Conservation (phyloP, 2,797 vertebrate genomes). For the Hybognathus amarus region DNA sequence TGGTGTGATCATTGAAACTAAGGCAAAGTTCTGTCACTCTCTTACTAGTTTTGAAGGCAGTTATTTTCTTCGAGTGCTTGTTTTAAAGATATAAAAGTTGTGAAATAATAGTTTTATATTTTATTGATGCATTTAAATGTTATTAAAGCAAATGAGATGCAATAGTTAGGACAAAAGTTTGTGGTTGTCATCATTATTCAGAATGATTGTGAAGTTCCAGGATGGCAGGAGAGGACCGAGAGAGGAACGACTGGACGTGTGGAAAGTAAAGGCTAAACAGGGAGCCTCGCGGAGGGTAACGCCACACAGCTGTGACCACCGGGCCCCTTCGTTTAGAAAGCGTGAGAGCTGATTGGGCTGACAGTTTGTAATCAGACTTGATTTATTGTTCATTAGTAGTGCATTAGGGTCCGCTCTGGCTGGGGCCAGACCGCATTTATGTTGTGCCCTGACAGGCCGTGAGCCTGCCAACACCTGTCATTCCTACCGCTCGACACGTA, state of each 20-base stretch:
- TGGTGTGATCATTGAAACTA: slow-evolving; percentile 10
- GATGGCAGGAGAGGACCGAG: slow-evolving; percentile 49
- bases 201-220: background rate
- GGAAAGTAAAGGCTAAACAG: slow-evolving; percentile 75
- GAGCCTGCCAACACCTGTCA: slow-evolving; percentile 95
- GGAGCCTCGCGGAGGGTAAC: slow-evolving; percentile 69
- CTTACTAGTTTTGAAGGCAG: slow-evolving; percentile 32
- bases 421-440: slow-evolving; percentile 92
- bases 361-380: slow-evolving; percentile 99
- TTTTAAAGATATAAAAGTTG: background rate
- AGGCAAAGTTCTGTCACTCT: slow-evolving; percentile 25
- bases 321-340: slow-evolving; percentile 73
- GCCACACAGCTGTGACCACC: slow-evolving; percentile 77
- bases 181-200: slow-evolving; percentile 17
- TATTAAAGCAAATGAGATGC: background rate
- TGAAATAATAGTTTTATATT: background rate
- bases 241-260: slow-evolving; percentile 21
- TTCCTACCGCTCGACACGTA: slow-evolving; percentile 83
- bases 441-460: slow-evolving; percentile 90
- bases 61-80: slow-evolving; percentile 36
- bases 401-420: slow-evolving; percentile 95
- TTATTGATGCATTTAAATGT: background rate
- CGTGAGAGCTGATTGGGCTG: slow-evolving; percentile 89
- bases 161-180: background rate
- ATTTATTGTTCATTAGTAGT: slow-evolving; percentile 99